Percentiles rank a stretch among this genome's conserved stretches.
Conservation (phyloP, 2,113 vertebrate species). For the Alexandromys fortis region DNA sequence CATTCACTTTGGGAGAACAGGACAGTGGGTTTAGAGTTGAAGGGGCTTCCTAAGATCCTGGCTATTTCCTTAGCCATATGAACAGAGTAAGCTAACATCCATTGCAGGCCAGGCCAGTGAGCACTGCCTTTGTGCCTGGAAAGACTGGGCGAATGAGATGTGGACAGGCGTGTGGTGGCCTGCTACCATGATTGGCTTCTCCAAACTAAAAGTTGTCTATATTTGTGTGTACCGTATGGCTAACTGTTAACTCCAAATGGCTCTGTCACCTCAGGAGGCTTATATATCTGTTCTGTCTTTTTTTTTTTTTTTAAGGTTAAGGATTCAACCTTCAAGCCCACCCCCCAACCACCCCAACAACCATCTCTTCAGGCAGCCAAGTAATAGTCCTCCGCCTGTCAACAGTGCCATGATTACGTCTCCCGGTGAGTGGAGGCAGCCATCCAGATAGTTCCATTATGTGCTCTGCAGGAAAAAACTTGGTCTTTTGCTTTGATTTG, state of each 20-base stretch:
- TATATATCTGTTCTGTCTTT: constrained; percentile 71
- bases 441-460: accelerated
- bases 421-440: constrained; percentile 88
- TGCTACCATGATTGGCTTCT: neutral
- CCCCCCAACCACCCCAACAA: constrained; percentile 97
- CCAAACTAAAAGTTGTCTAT: neutral
- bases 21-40: neutral
- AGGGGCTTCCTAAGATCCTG: neutral
- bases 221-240: neutral
- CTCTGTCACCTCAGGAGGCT: neutral
- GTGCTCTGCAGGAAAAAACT: neutral
- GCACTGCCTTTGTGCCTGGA: neutral
- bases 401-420: constrained; percentile 92
- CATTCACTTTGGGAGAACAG: neutral
- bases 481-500: neutral
- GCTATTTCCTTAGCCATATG: neutral
- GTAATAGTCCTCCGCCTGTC: constrained; percentile 94
- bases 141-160: neutral
- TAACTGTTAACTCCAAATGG: neutral
- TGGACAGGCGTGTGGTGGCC: neutral
- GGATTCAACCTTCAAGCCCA: constrained; percentile 97
- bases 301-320: constrained; percentile 89
- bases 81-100: neutral
- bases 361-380: constrained; percentile 96
- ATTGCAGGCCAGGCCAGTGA: neutral